These are phyloP conservation scores for Eilema depressum DNA, from an alignment of 2,888 invertebrate genomes.

Conservation along the genomic window DNA sequence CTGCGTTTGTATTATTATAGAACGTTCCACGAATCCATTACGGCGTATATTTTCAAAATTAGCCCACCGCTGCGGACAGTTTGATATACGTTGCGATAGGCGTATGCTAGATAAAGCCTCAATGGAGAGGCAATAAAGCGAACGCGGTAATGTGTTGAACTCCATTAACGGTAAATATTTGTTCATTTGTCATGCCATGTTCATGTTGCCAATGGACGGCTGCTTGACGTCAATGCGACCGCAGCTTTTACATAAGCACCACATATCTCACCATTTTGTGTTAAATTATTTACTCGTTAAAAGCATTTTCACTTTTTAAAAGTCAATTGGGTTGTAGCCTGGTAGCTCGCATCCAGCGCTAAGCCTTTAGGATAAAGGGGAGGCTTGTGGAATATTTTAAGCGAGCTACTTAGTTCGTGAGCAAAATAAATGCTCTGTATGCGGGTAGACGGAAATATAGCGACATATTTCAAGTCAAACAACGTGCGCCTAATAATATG, in stretches of 20 bases:
- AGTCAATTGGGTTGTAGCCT: conserved; percentile 42
- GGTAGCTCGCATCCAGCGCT: conserved; percentile 34
- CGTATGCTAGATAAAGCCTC: conserved; percentile 50
- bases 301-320: conserved; percentile 38
- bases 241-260: conserved; percentile 52
- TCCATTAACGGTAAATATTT: conserved; percentile 81
- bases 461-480: conserved; percentile 11
- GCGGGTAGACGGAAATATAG: conserved; percentile 12
- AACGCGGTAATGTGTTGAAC: conserved; percentile 63
- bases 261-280: conserved; percentile 39
- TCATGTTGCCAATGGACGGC: conserved; percentile 56
- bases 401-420: conserved; percentile 18
- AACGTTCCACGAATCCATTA: conserved; percentile 36
- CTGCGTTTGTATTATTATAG: conserved; percentile 29
- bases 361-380: conserved; percentile 45
- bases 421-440: conserved; percentile 12
- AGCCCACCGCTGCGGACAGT: conserved; percentile 26
- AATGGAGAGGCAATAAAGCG: conserved; percentile 58
- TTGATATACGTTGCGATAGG: conserved; percentile 36
- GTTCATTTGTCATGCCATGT: conserved; percentile 65
- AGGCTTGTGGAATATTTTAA: conserved; percentile 39
- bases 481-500: conserved; percentile 8
- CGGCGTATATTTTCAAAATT: conserved; percentile 46
- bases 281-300: conserved; percentile 45
- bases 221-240: conserved; percentile 59